These are phyloP conservation scores for Oryzias sinensis DNA, from an alignment of 2,797 vertebrate species.

Conservation along the genomic window DNA sequence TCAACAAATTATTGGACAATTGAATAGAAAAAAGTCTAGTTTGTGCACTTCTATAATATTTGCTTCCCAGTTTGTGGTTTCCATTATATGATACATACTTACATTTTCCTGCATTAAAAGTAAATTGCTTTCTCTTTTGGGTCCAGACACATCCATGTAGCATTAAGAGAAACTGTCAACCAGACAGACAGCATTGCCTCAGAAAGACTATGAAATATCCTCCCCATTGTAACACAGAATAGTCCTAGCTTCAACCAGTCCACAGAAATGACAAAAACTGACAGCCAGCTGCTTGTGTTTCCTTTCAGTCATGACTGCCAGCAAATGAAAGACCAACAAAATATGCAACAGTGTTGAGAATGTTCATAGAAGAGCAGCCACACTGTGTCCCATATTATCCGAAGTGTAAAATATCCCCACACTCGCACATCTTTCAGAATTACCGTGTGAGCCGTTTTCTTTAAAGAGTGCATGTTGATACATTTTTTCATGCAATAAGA, in stretches of 20 bases:
- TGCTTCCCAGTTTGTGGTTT: not conserved
- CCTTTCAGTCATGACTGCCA: conserved; percentile 22
- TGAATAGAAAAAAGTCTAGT: not conserved
- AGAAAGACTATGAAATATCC: conserved; percentile 16
- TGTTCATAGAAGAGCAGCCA: conserved; percentile 35
- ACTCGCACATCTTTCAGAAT: conserved; percentile 26
- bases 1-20: not conserved
- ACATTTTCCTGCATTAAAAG: not conserved
- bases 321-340: conserved; percentile 30
- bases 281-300: conserved; percentile 24
- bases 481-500: not conserved
- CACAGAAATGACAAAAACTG: conserved; percentile 17
- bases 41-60: not conserved
- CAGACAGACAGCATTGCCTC: conserved; percentile 16
- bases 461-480: conserved; percentile 41
- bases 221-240: conserved; percentile 14
- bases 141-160: conserved; percentile 2
- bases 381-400: conserved; percentile 31
- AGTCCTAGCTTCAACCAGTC: not conserved
- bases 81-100: not conserved
- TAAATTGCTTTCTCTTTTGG: not conserved
- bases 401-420: conserved; percentile 41
- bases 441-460: conserved; percentile 42
- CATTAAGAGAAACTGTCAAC: not conserved
- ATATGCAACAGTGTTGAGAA: conserved; percentile 41